phyloP scores from a whole-genome alignment of 1,140 invertebrate species.

The Augochlora pura region DNA sequence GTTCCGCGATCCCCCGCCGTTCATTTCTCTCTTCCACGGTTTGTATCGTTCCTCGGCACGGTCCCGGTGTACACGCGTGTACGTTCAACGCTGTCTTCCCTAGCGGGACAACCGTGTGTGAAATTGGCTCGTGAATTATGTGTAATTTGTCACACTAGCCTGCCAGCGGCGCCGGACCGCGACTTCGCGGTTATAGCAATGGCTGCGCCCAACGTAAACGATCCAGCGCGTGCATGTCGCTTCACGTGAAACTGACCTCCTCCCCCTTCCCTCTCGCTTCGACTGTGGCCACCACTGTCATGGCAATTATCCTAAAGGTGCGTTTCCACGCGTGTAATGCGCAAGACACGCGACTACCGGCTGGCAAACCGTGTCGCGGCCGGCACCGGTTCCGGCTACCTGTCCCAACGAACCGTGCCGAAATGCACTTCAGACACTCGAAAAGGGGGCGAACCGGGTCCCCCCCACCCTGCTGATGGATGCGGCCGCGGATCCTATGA shows the following conservation, averaged over 20 bases:
- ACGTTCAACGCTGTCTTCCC: conserved; percentile 48
- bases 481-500: too few relatives aligned
- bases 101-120: conserved; percentile 66
- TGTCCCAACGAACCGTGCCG: too few relatives aligned
- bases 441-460: too few relatives aligned
- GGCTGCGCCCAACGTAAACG: conserved; percentile 45
- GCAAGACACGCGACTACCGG: not conserved
- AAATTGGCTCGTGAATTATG: conserved; percentile 73
- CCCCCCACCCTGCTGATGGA: too few relatives aligned
- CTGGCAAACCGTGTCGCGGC: too few relatives aligned
- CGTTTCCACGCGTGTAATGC: not conserved
- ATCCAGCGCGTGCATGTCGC: conserved; percentile 34
- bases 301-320: conserved; percentile 22
- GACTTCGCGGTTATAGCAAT: conserved; percentile 64
- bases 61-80: conserved; percentile 40
- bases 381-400: too few relatives aligned
- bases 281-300: not conserved
- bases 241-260: conserved; percentile 18
- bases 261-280: too few relatives aligned
- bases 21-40: conserved; percentile 35
- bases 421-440: too few relatives aligned
- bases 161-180: conserved; percentile 55
- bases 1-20: conserved; percentile 16
- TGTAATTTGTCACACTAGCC: conserved; percentile 71
- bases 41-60: conserved; percentile 48